Conservation (phyloP, 2,888 invertebrate genomes). For the Acanthoscelides obtectus region DNA sequence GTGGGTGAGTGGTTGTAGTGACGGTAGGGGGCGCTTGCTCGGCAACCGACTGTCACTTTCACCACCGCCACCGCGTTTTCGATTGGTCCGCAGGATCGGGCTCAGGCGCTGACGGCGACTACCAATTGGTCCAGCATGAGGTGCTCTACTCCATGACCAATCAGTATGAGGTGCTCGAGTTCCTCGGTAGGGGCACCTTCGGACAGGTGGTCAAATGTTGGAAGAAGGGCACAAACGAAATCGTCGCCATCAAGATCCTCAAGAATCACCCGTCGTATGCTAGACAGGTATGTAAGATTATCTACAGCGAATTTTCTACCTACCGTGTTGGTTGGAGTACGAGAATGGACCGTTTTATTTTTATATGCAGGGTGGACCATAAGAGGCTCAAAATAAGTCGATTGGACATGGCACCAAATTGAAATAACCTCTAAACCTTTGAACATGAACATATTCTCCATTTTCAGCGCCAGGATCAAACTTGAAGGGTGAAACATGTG, state of each 20-base stretch:
- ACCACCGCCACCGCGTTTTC: slow-evolving; percentile 13
- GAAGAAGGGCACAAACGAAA: slow-evolving; percentile 99
- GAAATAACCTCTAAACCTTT: no score
- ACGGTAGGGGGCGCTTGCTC: no score
- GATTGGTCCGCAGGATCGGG: slow-evolving; percentile 58
- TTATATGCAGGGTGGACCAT: no score
- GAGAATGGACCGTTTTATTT: no score
- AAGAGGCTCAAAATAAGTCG: no score
- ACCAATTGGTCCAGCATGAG: slow-evolving; percentile 97
- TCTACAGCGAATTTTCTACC: background rate
- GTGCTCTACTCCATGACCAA: slow-evolving; percentile 95
- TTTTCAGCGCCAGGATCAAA: no score
- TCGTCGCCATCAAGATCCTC: slow-evolving; percentile 99
- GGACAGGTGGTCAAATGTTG: slow-evolving; percentile 99
- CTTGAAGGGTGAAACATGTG: no score
- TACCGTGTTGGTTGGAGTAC: no score
- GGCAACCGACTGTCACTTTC: no score
- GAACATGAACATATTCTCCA: no score
- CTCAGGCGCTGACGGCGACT: slow-evolving; percentile 92
- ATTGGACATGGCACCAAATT: no score
- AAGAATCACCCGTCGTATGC: slow-evolving; percentile 99
- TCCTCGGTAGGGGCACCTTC: slow-evolving; percentile 98
- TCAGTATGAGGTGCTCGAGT: slow-evolving; percentile 95
- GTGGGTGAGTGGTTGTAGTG: no score
- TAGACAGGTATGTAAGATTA: slow-evolving; percentile 60